Conservation (phyloP, 2,113 vertebrate genomes). For the Leptodactylus fuscus region DNA sequence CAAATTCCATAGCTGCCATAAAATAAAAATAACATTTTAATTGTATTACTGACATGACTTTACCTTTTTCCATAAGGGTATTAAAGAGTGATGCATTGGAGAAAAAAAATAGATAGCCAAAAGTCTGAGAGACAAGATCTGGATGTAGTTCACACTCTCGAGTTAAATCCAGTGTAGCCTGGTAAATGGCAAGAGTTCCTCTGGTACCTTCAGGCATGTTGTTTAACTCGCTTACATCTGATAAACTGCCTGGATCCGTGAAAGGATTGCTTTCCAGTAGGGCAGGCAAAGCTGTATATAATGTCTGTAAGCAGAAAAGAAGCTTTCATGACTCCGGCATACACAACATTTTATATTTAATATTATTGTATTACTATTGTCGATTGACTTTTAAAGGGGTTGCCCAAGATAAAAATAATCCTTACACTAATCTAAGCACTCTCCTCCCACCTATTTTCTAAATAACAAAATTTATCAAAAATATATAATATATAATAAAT, state of each 20-base stretch:
- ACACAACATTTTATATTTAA: not conserved
- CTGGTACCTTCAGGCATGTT: slow-evolving; percentile 83
- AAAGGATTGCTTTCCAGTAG: slow-evolving; percentile 91
- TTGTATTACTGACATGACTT: slow-evolving; percentile 26
- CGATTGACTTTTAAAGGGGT: too few species aligned
- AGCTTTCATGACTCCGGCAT: not conserved
- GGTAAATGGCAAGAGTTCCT: slow-evolving; percentile 85
- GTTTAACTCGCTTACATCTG: slow-evolving; percentile 72
- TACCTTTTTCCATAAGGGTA: slow-evolving; percentile 91
- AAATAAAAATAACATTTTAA: not conserved
- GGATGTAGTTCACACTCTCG: slow-evolving; percentile 85
- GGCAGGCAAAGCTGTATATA: slow-evolving; percentile 89
- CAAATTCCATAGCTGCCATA: not conserved
- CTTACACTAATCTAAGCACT: too few species aligned
- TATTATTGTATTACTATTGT: too few species aligned
- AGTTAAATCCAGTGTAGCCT: slow-evolving; percentile 83
- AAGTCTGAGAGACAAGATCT: slow-evolving; percentile 90
- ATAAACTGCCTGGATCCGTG: slow-evolving; percentile 68
- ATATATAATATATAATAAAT: too few species aligned
- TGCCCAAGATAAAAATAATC: too few species aligned
- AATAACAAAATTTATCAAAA: too few species aligned
- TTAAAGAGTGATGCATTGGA: slow-evolving; percentile 94
- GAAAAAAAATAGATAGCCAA: slow-evolving; percentile 94
- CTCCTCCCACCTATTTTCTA: too few species aligned
- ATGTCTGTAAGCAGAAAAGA: slow-evolving; percentile 74